phyloP scores from a whole-genome alignment of 2,797 vertebrate genomes.

The Lagodon rhomboides region DNA sequence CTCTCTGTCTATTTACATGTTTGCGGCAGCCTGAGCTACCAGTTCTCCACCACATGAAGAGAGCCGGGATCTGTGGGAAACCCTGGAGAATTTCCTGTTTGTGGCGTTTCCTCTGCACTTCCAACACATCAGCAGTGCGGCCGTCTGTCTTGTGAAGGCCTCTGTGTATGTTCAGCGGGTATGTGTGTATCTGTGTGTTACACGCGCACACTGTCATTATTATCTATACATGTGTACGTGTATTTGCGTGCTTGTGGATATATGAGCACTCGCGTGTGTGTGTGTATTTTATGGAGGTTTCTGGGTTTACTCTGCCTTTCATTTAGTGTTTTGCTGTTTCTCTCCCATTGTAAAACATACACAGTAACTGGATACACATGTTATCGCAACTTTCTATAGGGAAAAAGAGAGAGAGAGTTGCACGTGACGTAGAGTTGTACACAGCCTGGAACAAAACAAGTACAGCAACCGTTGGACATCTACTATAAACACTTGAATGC shows the following conservation, averaged over 20 bases:
- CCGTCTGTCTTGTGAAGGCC: constrained; percentile 25
- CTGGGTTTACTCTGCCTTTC: constrained; percentile 69
- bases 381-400: constrained; percentile 51
- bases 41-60: constrained; percentile 63
- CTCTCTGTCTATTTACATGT: constrained; percentile 63
- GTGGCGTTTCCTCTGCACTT: constrained; percentile 51
- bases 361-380: constrained; percentile 75
- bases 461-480: not conserved
- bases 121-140: constrained; percentile 46
- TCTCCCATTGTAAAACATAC: constrained; percentile 68
- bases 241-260: constrained; percentile 12
- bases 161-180: constrained; percentile 29
- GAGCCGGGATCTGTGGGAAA: constrained; percentile 64
- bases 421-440: not conserved
- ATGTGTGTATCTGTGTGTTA: constrained; percentile 21
- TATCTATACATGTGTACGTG: constrained; percentile 26
- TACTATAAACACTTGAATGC: not conserved
- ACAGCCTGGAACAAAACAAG: not conserved
- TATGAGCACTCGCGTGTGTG: constrained; percentile 2
- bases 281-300: constrained; percentile 70
- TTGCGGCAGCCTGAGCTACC: constrained; percentile 60
- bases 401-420: not conserved
- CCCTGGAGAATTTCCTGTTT: constrained; percentile 77
- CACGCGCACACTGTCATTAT: constrained; percentile 32
- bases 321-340: constrained; percentile 60